Evolutionary conservation across 2,797 vertebrate genomes (phyloP).

Genomic region (Pelobates cultripes): DNA sequence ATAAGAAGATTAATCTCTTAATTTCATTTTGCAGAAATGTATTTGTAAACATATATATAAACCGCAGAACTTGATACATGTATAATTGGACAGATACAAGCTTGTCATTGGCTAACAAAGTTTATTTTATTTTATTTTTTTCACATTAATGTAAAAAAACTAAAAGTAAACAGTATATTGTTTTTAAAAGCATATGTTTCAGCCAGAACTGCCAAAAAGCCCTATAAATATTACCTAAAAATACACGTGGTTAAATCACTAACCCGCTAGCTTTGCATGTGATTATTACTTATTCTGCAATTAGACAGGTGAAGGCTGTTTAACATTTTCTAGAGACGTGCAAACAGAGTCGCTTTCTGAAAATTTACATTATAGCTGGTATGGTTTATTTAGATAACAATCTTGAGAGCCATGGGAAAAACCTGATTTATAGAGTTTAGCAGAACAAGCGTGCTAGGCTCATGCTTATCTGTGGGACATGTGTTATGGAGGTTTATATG

Average conservation of each 20-base stretch:
- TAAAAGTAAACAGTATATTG: too few relatives aligned
- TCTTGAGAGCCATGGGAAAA: constrained; percentile 24
- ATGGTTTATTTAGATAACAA: constrained; percentile 42
- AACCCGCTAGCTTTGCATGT: background rate
- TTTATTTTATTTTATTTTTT: too few relatives aligned
- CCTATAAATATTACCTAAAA: too few relatives aligned
- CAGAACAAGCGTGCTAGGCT: constrained; percentile 18
- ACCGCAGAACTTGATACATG: too few relatives aligned
- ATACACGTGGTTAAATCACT: background rate
- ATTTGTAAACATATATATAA: too few relatives aligned
- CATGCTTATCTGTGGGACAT: constrained; percentile 60
- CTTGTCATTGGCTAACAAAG: too few relatives aligned
- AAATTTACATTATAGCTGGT: constrained; percentile 16
- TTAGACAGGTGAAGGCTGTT: constrained; percentile 7
- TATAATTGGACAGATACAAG: too few relatives aligned
- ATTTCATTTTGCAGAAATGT: too few relatives aligned
- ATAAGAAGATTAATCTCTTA: too few relatives aligned
- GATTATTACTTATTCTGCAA: background rate
- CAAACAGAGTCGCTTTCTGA: background rate
- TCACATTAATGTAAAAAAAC: too few relatives aligned
- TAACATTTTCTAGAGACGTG: constrained; percentile 6
- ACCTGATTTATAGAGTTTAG: background rate
- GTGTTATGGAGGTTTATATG: constrained; percentile 60
- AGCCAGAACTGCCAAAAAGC: too few relatives aligned
- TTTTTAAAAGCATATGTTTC: too few relatives aligned